Evolutionary conservation across 2,797 vertebrate species (phyloP).

Genomic region (Typhlichthys subterraneus): DNA sequence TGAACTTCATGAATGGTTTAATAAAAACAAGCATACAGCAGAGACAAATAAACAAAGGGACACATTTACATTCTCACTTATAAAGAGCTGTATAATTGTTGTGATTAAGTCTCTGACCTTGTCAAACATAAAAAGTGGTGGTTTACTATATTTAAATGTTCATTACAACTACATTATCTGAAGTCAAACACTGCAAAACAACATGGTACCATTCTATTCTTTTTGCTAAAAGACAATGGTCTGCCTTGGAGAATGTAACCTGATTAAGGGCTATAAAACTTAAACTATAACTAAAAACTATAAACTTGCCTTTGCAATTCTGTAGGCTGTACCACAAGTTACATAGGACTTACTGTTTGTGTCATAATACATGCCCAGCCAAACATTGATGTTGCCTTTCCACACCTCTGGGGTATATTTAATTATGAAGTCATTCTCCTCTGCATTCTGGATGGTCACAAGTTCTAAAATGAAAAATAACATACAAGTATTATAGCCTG

Average conservation of each 20-base stretch:
- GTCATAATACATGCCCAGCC: conserved; percentile 87
- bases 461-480: conserved; percentile 63
- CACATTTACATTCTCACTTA: background rate
- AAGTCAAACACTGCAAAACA: background rate
- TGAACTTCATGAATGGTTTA: background rate
- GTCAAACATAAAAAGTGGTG: too few species aligned
- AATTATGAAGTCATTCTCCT: conserved; percentile 82
- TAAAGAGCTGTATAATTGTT: too few species aligned
- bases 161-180: background rate
- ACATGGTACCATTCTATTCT: background rate
- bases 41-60: background rate
- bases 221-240: background rate
- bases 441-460: conserved; percentile 80
- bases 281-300: too few species aligned
- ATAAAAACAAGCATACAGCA: conserved; percentile 15
- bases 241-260: background rate
- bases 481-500: background rate
- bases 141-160: background rate
- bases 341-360: conserved; percentile 79
- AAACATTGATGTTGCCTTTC: conserved; percentile 77
- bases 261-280: too few species aligned
- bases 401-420: conserved; percentile 79
- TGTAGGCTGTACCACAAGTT: conserved; percentile 9
- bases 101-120: too few species aligned
- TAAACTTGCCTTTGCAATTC: background rate